A percentile compares a stretch with the other conserved stretches of the same genome.
These are phyloP conservation scores for Shargacucullia verbasci DNA, from an alignment of 2,888 invertebrate species.

Conservation along the genomic window DNA sequence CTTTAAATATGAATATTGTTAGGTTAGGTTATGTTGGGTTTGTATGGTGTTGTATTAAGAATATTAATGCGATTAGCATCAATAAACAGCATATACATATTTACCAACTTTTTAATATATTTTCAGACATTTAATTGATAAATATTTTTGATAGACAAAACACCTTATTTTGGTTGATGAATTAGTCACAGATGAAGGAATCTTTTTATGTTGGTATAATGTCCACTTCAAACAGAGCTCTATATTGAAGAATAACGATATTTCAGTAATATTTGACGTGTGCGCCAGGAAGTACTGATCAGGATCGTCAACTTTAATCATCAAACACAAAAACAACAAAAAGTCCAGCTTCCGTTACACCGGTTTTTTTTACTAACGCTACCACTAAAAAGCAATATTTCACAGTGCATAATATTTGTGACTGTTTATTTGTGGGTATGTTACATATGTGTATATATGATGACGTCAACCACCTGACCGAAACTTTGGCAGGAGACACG, in stretches of 20 bases:
- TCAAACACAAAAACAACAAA: slow-evolving; percentile 3
- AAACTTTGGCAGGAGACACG: slow-evolving; percentile 87
- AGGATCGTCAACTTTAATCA: slow-evolving; percentile 9
- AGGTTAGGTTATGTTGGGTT: too few relatives aligned
- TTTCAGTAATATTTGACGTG: slow-evolving; percentile 3
- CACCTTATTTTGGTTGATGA: too few relatives aligned
- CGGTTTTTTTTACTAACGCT: slow-evolving; percentile 63
- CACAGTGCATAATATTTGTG: slow-evolving; percentile 75
- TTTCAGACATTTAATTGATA: too few relatives aligned
- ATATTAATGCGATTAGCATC: too few relatives aligned
- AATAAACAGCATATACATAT: too few relatives aligned
- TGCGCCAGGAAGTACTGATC: slow-evolving; percentile 25
- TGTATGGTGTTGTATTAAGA: too few relatives aligned
- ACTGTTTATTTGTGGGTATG: slow-evolving; percentile 69
- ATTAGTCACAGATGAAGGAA: too few relatives aligned
- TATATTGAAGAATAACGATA: background rate
- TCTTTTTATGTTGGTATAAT: too few relatives aligned
- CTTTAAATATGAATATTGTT: too few relatives aligned
- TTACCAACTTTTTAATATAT: too few relatives aligned
- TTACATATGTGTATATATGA: slow-evolving; percentile 71
- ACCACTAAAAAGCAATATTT: slow-evolving; percentile 72
- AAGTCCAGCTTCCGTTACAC: slow-evolving; percentile 6
- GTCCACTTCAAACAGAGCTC: too few relatives aligned
- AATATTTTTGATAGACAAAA: too few relatives aligned
- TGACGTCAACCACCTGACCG: slow-evolving; percentile 85